Base-by-base conservation (phyloP, 2,113 vertebrate species). In the Laticauda colubrina region DNA sequence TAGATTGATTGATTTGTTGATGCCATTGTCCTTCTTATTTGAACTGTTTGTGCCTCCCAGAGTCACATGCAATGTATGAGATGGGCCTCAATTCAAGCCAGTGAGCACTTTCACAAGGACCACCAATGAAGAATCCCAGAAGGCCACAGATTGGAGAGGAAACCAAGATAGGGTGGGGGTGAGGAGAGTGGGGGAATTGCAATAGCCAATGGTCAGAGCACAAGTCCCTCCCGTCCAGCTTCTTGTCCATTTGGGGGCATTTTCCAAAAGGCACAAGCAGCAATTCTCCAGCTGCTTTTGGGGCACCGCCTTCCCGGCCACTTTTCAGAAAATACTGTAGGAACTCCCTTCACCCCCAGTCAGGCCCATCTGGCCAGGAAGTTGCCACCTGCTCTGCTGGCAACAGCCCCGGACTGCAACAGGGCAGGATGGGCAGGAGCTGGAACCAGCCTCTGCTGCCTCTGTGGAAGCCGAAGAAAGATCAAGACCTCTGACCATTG, bases 241-340 rank as follows among this genome's bases (percentile, higher is more conserved):
- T 20, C 87, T 3, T 56, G n/a, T 34, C 7, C 88, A 34, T 12
- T 56, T 5, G 11, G 54, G n/a, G n/a, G n/a, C 0, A 0, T n/a
- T 56, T 56, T 56, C n/a, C 87, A 39, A 7, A 85, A 87, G 45
- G 0, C 45, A 89, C 93, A 89, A 93, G n/a, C 14, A 18, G 64
- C 64, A 69, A 12, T 69, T 69, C 64, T 29, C 29, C 29, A 15
- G 5, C n/a, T 34, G n/a, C n/a, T 29, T 26, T 26, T 61, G 9
- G 24, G 59, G 9, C 3, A 26, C 59, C 1, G 59, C 59, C 24
- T 61, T 26, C 64, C 64, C 5, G 3, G 5, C n/a, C 0, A 2
- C 69, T 12, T 59, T 20, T 48, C 14, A 5, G 93, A 8, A 21
- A 23, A 21, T 39, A 4, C 20, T 5, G 20, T 2, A 24, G 34